phyloP scores from a whole-genome alignment of 2,888 invertebrate species.

The Metopia argyrocephala region DNA sequence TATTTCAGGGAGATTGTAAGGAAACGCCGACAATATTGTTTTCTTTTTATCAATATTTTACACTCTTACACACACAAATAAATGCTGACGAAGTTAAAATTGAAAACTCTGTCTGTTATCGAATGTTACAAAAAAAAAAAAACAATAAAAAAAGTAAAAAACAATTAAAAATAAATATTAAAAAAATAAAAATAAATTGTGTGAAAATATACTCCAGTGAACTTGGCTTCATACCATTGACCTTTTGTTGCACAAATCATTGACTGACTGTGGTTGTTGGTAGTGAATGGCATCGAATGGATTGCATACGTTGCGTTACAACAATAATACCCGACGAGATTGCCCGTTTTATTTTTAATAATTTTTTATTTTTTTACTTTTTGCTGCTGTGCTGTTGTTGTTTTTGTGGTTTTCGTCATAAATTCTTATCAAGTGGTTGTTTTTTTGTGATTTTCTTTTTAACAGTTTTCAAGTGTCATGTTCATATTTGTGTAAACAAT shows the following conservation, averaged over 20 bases:
- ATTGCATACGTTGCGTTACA: constrained; percentile 16
- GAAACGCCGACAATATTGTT: constrained; percentile 44
- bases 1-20: constrained; percentile 24
- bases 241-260: constrained; percentile 62
- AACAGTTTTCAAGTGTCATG: constrained; percentile 2
- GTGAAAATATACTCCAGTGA: constrained; percentile 62
- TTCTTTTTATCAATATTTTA: no score
- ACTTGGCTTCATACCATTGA: constrained; percentile 66
- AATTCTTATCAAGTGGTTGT: constrained; percentile 57
- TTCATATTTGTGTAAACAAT: not conserved
- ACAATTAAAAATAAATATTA: no score
- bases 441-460: constrained; percentile 35
- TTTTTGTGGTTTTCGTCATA: constrained; percentile 40
- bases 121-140: constrained; percentile 18
- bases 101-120: not conserved
- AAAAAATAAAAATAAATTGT: no score
- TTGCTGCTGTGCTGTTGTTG: constrained; percentile 23
- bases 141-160: constrained; percentile 9
- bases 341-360: no score
- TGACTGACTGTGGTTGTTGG: no score
- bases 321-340: constrained; percentile 9
- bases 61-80: no score
- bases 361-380: no score
- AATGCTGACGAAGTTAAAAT: no score
- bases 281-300: constrained; percentile 51